Evolutionary conservation across 2,797 vertebrate genomes (phyloP).

Genomic region (Pseudochaenichthys georgianus): DNA sequence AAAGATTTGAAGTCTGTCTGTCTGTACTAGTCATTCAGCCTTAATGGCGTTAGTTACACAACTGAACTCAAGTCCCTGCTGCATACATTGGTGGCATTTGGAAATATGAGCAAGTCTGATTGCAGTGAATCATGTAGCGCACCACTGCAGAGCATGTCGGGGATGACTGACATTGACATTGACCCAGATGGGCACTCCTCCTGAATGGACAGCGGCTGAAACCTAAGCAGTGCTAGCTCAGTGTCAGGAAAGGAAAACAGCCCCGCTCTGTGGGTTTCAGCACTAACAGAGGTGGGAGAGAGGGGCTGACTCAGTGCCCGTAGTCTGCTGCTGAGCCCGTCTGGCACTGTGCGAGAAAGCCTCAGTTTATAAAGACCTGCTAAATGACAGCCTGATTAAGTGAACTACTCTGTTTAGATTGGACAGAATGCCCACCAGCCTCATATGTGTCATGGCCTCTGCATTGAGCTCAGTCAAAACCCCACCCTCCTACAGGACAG

Average conservation of each 20-base stretch:
- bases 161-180: constrained; percentile 80
- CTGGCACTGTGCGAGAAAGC: constrained; percentile 49
- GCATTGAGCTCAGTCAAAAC: constrained; percentile 34
- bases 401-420: constrained; percentile 37
- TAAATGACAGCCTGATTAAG: constrained; percentile 31
- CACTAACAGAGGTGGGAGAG: constrained; percentile 46
- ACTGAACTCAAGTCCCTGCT: constrained; percentile 69
- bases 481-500: constrained; percentile 51
- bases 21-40: constrained; percentile 76
- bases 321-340: constrained; percentile 54
- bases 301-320: constrained; percentile 61
- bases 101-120: constrained; percentile 78
- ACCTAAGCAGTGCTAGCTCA: constrained; percentile 68
- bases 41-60: constrained; percentile 81
- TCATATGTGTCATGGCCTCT: constrained; percentile 30
- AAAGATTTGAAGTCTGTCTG: constrained; percentile 76
- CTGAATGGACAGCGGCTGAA: constrained; percentile 76
- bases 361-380: constrained; percentile 47
- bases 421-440: constrained; percentile 42
- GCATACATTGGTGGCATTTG: constrained; percentile 78
- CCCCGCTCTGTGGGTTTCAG: constrained; percentile 62
- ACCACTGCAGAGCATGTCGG: constrained; percentile 61
- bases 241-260: constrained; percentile 62
- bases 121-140: constrained; percentile 77
- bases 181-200: constrained; percentile 70